A percentile compares a stretch with the other conserved stretches of the same genome.
phyloP scores from a whole-genome alignment of 2,888 invertebrate species.

The Taphrorychus bicolor region DNA sequence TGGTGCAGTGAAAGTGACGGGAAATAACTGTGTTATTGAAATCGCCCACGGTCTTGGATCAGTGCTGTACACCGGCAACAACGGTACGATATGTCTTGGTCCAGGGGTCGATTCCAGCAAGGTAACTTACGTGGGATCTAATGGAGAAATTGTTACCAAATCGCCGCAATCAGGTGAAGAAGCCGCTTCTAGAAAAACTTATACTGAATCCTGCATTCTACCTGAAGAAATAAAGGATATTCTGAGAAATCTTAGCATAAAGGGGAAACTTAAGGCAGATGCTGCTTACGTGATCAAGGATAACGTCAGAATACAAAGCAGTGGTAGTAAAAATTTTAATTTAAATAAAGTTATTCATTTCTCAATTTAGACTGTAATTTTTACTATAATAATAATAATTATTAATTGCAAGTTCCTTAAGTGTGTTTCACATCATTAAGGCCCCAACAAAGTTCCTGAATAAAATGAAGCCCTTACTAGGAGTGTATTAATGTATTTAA shows the following conservation, averaged over 20 bases:
- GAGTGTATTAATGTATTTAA: no score
- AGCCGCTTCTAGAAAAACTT: not conserved
- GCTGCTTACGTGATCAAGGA: not conserved
- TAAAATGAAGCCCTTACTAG: no score
- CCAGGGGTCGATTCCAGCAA: not conserved
- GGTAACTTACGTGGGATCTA: not conserved
- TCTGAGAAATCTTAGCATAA: not conserved
- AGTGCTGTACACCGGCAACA: not conserved
- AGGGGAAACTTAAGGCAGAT: not conserved
- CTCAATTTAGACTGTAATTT: not conserved
- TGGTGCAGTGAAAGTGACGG: not conserved
- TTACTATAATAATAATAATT: not conserved
- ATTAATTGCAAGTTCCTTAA: not conserved
- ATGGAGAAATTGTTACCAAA: not conserved
- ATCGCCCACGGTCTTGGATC: not conserved
- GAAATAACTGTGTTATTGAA: not conserved
- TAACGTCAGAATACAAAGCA: not conserved
- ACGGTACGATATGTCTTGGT: not conserved
- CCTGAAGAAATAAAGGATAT: not conserved
- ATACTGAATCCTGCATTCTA: not conserved
- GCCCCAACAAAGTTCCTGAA: no score
- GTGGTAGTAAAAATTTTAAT: not conserved
- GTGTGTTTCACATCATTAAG: no score
- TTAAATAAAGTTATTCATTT: not conserved
- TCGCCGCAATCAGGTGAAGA: not conserved